These are phyloP conservation scores for Trimorus sp. DNA, from an alignment of 2,888 invertebrate species.

Conservation along the genomic window DNA sequence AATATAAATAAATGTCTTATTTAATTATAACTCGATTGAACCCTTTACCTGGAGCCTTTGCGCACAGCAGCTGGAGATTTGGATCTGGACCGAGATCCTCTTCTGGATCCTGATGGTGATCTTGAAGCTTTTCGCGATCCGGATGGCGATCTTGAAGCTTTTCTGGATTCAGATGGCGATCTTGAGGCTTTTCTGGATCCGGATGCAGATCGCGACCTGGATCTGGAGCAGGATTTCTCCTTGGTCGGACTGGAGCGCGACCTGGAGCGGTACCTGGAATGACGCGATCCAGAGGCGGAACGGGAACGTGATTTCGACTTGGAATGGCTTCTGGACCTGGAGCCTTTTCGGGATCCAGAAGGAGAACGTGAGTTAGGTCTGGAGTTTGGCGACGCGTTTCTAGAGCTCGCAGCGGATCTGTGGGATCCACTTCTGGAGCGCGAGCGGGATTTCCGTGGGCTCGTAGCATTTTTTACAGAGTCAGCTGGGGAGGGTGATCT, in stretches of 20 bases:
- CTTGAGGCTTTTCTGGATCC: conserved; percentile 69
- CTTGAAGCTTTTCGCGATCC: conserved; percentile 47
- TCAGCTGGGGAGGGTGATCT: conserved; percentile 37
- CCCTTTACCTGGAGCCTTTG: conserved; percentile 68
- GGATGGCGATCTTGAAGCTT: conserved; percentile 47
- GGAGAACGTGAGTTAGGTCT: conserved; percentile 39
- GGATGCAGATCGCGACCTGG: conserved; percentile 65
- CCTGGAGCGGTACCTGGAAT: conserved; percentile 28
- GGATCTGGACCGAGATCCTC: conserved; percentile 25
- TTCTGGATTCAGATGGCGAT: conserved; percentile 73
- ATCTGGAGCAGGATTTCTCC: conserved; percentile 19
- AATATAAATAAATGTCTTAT: no score
- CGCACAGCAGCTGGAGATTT: conserved; percentile 59
- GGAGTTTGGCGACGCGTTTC: conserved; percentile 23
- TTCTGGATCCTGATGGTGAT: conserved; percentile 66
- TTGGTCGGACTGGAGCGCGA: conserved; percentile 21
- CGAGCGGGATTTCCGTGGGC: conserved; percentile 42
- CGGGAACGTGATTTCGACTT: conserved; percentile 71
- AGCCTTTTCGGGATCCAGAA: conserved; percentile 43
- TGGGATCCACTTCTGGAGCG: conserved; percentile 51
- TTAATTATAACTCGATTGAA: conserved; percentile 52
- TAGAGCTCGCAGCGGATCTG: conserved; percentile 37
- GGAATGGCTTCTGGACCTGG: conserved; percentile 71
- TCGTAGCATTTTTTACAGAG: conserved; percentile 3
- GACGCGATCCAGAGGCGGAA: conserved; percentile 49